Conservation (phyloP, 2,888 invertebrate species). For the Eledona agricola region DNA sequence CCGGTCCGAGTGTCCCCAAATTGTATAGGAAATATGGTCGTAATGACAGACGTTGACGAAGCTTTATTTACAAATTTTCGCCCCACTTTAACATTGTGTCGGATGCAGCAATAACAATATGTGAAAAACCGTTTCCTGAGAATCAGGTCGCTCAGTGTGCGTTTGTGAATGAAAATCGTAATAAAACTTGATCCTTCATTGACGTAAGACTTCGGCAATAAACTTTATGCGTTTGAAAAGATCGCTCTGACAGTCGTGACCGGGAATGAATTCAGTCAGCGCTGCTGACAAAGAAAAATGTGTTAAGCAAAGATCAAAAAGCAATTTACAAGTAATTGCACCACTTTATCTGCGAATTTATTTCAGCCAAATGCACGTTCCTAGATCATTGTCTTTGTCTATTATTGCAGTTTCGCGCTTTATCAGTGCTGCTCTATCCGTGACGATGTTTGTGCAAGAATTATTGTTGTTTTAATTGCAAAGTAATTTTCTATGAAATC, state of each 20-base stretch:
- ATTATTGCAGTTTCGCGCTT: conserved; percentile 2
- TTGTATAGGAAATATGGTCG: not conserved
- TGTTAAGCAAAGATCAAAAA: conserved; percentile 3
- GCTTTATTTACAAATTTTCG: conserved; percentile 10
- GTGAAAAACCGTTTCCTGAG: conserved; percentile 27
- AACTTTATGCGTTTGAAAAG: not conserved
- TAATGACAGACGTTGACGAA: conserved; percentile 9
- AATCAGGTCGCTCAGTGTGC: conserved; percentile 28
- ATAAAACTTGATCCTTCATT: conserved; percentile 7
- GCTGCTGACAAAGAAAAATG: no score
- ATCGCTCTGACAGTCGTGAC: conserved; percentile 1
- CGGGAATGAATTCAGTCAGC: no score
- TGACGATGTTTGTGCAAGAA: conserved; percentile 13
- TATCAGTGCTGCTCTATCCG: conserved; percentile 6
- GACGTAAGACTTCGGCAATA: not conserved
- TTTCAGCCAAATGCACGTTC: conserved; percentile 5
- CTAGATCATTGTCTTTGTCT: conserved; percentile 1
- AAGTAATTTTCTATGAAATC: conserved; percentile 12
- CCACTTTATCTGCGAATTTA: not conserved
- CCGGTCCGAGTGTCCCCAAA: no score
- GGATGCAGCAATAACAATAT: conserved; percentile 30
- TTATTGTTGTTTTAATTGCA: conserved; percentile 16
- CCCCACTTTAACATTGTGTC: no score
- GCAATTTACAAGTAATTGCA: conserved; percentile 2
- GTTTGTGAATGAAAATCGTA: conserved; percentile 17